Evolutionary conservation across 2,113 vertebrate species (phyloP), one percentile per base, ranked within the genome.

Genomic region (Plecotus auritus): DNA sequence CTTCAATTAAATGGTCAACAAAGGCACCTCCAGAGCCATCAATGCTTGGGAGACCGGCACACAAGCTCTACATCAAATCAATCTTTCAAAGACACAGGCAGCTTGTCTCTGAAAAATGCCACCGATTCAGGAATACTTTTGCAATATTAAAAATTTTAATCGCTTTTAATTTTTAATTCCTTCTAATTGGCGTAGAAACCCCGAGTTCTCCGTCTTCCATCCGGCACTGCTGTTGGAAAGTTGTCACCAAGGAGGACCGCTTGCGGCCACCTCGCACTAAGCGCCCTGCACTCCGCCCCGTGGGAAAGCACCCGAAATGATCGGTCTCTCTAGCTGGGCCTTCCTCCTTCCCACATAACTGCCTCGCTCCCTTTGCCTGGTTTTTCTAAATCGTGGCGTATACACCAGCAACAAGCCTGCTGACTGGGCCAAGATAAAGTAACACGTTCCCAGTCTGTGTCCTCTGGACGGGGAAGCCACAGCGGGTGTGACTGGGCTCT

Each of bases 391-490:
- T 0, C 1, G 67, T 23, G 37, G 23, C 69, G 6, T 1, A 5
- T 0, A 8, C 7, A 9, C n/a, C 18, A 20, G 3, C 0, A 2
- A 37, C 4, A 1, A 61, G n/a, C 14, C 51, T 35, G 0, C 5
- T 11, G 78, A 35, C 69, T 0, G 13, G 12, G 23, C 69, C 67
- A 13, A 28, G 90, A 49, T 1, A 9, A 5, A 18, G 16, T 0
- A 4, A 3, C 1, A 7, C 40, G 0, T 2, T 9, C 18, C 20
- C 9, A 9, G 7, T 7, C 12, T 4, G 42, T 5, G 20, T 32
- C 59, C 82, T 35, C 32, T 8, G 32, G 59, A 9, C 32, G 22
- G 17, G 9, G 22, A 14, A 5, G 35, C 22, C 64, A 2, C 22
- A 30, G 59, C 1, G 18, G 80, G 32, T 51, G 7, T 28, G 45